Evolutionary conservation across 2,888 invertebrate species (phyloP).

Genomic region (Gandaritis pyraliata): DNA sequence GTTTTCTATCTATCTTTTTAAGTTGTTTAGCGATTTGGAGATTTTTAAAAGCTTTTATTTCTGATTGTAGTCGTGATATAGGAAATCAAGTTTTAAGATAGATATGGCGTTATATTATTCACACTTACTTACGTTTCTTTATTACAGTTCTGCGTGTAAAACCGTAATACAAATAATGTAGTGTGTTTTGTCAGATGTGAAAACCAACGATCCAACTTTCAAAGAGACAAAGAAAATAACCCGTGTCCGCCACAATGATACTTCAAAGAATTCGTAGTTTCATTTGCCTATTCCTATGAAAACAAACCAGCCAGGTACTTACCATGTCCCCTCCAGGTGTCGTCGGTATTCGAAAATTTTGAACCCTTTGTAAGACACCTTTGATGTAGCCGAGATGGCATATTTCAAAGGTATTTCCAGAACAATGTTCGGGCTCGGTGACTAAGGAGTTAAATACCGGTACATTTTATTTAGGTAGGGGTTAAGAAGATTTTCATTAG

Average conservation of each 20-base stretch:
- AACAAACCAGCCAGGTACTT: constrained; percentile 42
- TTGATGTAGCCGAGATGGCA: constrained; percentile 64
- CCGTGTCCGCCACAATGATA: background rate
- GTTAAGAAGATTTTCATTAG: constrained; percentile 4
- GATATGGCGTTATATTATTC: no score
- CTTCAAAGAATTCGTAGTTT: constrained; percentile 19
- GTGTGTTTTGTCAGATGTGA: background rate
- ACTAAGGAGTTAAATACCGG: constrained; percentile 32
- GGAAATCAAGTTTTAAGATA: no score
- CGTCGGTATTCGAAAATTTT: constrained; percentile 51
- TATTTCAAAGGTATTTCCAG: constrained; percentile 50
- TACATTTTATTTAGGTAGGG: constrained; percentile 23
- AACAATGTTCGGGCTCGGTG: constrained; percentile 24
- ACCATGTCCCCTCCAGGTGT: constrained; percentile 57
- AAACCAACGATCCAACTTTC: background rate
- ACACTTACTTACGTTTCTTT: no score
- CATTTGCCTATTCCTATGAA: constrained; percentile 11
- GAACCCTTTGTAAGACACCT: constrained; percentile 64
- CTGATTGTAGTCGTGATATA: no score
- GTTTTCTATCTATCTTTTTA: no score
- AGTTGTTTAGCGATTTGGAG: no score
- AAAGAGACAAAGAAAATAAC: background rate
- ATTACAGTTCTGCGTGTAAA: no score
- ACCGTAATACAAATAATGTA: no score
- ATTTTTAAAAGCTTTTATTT: no score